Conservation (phyloP, 2,888 invertebrate species). For the Lacanobia wlatinum region DNA sequence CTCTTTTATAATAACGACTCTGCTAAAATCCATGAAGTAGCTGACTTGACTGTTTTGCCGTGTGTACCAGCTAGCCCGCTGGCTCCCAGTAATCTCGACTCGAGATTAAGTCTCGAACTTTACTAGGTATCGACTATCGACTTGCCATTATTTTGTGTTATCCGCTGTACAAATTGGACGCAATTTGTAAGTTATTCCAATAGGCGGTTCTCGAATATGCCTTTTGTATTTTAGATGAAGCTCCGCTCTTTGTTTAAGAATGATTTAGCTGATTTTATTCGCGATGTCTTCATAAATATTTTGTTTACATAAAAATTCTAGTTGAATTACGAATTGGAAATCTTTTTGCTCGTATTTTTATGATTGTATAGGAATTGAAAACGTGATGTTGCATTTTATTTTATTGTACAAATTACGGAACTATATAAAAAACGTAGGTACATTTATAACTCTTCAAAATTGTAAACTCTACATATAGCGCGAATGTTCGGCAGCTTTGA, state of each 20-base stretch:
- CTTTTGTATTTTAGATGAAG: slow-evolving; percentile 46
- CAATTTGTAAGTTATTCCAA: slow-evolving; percentile 74
- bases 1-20: too few relatives aligned
- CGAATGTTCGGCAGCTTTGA: slow-evolving; percentile 5
- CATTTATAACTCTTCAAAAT: neutral
- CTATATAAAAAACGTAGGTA: neutral
- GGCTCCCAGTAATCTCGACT: slow-evolving; percentile 80
- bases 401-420: neutral
- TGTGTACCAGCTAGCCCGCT: slow-evolving; percentile 56
- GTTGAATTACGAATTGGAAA: slow-evolving; percentile 3
- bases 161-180: slow-evolving; percentile 65
- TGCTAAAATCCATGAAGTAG: neutral
- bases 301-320: neutral
- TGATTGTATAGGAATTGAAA: slow-evolving; percentile 10
- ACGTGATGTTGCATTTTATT: slow-evolving; percentile 31
- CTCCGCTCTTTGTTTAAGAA: slow-evolving; percentile 16
- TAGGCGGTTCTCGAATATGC: slow-evolving; percentile 44
- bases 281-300: neutral
- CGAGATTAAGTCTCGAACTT: slow-evolving; percentile 86
- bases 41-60: slow-evolving; percentile 8
- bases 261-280: slow-evolving; percentile 18
- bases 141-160: slow-evolving; percentile 83
- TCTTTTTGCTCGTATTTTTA: slow-evolving; percentile 37
- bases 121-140: slow-evolving; percentile 79
- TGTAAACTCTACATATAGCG: neutral